Evolutionary conservation across 1,140 invertebrate genomes (phyloP).

Genomic region (Phocides pigmalion): DNA sequence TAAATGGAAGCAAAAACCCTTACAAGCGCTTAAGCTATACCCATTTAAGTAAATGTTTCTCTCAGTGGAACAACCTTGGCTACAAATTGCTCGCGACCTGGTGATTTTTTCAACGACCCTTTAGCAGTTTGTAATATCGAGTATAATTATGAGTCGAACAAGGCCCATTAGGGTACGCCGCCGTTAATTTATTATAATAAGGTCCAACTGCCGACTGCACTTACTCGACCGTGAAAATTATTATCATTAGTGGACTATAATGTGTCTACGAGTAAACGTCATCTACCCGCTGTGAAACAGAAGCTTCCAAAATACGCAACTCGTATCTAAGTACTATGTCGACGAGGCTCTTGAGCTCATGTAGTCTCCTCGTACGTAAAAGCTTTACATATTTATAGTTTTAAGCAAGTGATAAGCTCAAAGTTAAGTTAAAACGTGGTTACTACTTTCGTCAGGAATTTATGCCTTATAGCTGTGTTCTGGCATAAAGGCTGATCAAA

Average conservation of each 20-base stretch:
- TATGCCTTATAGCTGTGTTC: too few species aligned
- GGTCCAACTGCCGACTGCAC: conserved; percentile 72
- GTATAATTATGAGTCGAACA: conserved; percentile 65
- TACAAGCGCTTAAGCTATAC: conserved; percentile 32
- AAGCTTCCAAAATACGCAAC: conserved; percentile 10
- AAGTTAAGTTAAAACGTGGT: too few species aligned
- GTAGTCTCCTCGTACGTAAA: too few species aligned
- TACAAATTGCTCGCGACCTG: conserved; percentile 48
- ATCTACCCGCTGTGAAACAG: conserved; percentile 35
- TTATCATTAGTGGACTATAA: conserved; percentile 74
- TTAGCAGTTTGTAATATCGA: conserved; percentile 64
- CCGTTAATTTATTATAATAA: conserved; percentile 80
- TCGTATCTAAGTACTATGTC: too few species aligned
- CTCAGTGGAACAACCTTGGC: conserved; percentile 50
- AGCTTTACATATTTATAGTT: too few species aligned
- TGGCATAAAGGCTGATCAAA: too few species aligned
- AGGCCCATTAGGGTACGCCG: conserved; percentile 65
- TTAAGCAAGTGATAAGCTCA: too few species aligned
- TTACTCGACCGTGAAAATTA: conserved; percentile 76
- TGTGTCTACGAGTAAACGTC: conserved; percentile 54
- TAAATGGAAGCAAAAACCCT: conserved; percentile 16
- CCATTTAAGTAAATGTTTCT: conserved; percentile 41
- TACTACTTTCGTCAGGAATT: too few species aligned
- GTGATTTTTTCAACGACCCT: conserved; percentile 62
- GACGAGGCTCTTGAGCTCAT: too few species aligned